Evolutionary conservation across 2,888 invertebrate genomes (phyloP), one percentile per base, ranked within the genome.

Genomic region (Dermolepida albohirtum): DNA sequence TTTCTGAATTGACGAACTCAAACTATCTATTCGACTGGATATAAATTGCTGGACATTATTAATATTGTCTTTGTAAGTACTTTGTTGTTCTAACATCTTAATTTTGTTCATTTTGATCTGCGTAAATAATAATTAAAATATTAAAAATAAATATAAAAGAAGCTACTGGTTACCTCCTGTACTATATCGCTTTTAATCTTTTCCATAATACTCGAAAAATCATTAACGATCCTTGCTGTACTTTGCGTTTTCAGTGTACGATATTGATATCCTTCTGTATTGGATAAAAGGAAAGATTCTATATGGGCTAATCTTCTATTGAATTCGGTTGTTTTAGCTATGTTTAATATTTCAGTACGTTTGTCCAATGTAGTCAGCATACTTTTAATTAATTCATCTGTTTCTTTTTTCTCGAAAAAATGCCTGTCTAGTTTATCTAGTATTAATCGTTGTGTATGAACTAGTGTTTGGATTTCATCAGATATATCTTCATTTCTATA

Each of bases 381-480:
- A 79, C 91, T 91, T 83, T 93, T 94, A 62, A 94, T 78, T 73
- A 92, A 88, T 66, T 95, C 94, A 0, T 92, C 94, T 22, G 93
- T 83, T 0, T 89, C 89, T 72, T 92, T 88, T 81, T 94, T 94
- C 10, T 95, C 85, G 75, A 88, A 89, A 80, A 95, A 95, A 81
- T 95, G 94, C 14, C 95, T 85, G 78, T 94, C 94, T 71, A 95
- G 81, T 83, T 94, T 94, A 78, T 92, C 92, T 71, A 93, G 93
- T 62, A 92, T 88, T 44, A 89, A 87, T 50, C 93, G 88, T 80
- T 94, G 90, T 80, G 93, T 91, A 78, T 92, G 92, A 7, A 93
- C 91, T 68, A 95, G 84, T 16, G 93, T 92, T 71, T 94, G 81
- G 79, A 95, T 89, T 0, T 92, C 93, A 77, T 92, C 91, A 71